Evolutionary conservation across 2,888 invertebrate species (phyloP), one percentile per base, ranked within the genome.

Genomic region (Diachrysia chrysitis): DNA sequence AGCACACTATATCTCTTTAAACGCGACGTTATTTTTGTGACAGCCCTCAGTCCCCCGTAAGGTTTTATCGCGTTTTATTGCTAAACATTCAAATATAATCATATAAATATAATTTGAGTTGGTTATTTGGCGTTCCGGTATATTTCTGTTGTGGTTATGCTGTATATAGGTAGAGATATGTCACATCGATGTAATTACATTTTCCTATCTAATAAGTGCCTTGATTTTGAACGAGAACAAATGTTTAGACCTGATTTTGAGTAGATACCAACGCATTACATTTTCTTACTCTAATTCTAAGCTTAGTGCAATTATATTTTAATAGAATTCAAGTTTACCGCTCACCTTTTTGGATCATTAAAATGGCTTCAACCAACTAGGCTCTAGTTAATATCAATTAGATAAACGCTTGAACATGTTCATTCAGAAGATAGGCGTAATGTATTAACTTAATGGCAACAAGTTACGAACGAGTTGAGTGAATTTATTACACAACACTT

Each of bases 1-100:
- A 87, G 88, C 88, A 90, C 89, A 88, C 89, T 92, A 92, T 91
- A 90, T 93, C 93, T 92, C 90, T 92, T 93, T 92, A 91, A 93
- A 93, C 89, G 90, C 87, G 89, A 87, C 87, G 91, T 89, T 92
- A 93, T 93, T 93, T 93, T 93, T 93, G 88, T 93, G 94, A 93
- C 94, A 93, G 90, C 88, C 86, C 84, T 63, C 55, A 65, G 77
- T 77, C 79, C 78, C 78, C 80, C 63, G 69, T 66, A 75, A 72
- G 78, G 71, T 78, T 77, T 81, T 78, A 84, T 85, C 81, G 83
- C 75, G 64, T 81, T 84, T 85, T 85, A 85, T 83, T 82, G 73
- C 80, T 69, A 74, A 72, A 71, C 74, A 82, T 81, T 76, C 71
- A 74, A 70, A 74, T 71, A 65, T 69, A 71, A 67, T 51, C 19